Base-by-base conservation (phyloP, 2,797 vertebrate species). In the Poliocrania exsul region DNA sequence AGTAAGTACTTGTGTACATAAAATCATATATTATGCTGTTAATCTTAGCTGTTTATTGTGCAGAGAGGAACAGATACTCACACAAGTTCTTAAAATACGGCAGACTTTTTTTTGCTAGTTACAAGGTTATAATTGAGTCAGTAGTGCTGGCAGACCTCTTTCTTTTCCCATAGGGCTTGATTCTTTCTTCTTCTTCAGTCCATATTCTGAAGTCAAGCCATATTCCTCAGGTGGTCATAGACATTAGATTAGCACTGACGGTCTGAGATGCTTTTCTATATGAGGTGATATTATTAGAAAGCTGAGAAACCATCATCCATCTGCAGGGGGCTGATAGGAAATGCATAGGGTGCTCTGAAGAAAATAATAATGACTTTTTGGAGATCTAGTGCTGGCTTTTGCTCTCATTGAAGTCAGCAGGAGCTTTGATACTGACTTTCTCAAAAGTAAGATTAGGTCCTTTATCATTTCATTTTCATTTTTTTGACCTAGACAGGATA, bases 321-420 rank as follows among this genome's bases (percentile, higher is more conserved):
- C 84, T 95, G 84, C 37, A 56, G 50, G 77, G 54, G 57, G 40
- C 73, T 91, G 81, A 85, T 81, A 80, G 75, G 77, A 95, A 95
- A 67, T 84, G 16, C 20, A 56, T 74, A 81, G 78, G 35, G 40
- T 72, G 33, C 67, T 94, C 56, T 70, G 64, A 81, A 90, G 46
- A 75, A 78, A 85, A 56, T n/a, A 46, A 37, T 77, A 47, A 88
- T 75, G 1, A 29, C 40, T 35, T 71, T 92, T 60, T 78, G 17
- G 60, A 86, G 42, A 21, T 57, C 24, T 40, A 33, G 56, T 62
- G 25, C 58, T 70, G 56, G 11, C 40, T 92, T 91, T 90, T 93
- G 79, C 74, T 46, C 29, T 44, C 81, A 71, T 1, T 82, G 49
- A 57, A 95, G 62, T 57, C 61, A 71, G 62, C 57, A 18, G 81